Evolutionary conservation across 2,797 vertebrate species (phyloP).

Genomic region (Hipposideros larvatus): DNA sequence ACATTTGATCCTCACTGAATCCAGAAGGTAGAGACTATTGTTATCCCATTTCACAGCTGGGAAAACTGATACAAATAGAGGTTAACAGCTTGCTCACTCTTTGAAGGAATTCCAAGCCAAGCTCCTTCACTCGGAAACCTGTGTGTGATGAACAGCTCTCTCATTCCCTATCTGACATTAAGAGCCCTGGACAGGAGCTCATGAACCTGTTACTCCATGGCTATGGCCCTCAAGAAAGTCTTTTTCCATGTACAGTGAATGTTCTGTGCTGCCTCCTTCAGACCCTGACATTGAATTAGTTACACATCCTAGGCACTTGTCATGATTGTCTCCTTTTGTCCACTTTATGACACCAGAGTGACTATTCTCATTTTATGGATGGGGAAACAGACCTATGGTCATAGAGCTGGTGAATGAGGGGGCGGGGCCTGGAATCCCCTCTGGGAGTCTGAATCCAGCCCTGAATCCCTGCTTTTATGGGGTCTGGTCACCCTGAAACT

Average conservation of each 20-base stretch:
- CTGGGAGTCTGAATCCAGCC: not conserved
- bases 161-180: not conserved
- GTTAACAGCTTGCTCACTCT: not conserved
- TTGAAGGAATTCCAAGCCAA: slow-evolving; percentile 9
- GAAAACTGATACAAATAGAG: not conserved
- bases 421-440: not conserved
- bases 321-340: not conserved
- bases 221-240: not conserved
- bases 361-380: not conserved
- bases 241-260: not conserved
- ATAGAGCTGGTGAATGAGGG: not conserved
- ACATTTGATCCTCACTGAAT: not conserved
- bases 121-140: not conserved
- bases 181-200: not conserved
- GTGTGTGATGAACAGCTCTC: not conserved
- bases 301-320: not conserved
- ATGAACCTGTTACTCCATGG: not conserved
- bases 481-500: not conserved
- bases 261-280: not conserved
- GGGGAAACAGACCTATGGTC: not conserved
- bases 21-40: not conserved
- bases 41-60: not conserved
- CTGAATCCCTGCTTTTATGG: not conserved
- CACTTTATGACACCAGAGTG: not conserved
- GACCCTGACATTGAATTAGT: not conserved